A percentile compares a stretch with the other conserved stretches of the same genome.
Evolutionary conservation across 35 echinoderm and acorn worm genomes (phyloP).

Genomic region (Apostichopus japonicus): DNA sequence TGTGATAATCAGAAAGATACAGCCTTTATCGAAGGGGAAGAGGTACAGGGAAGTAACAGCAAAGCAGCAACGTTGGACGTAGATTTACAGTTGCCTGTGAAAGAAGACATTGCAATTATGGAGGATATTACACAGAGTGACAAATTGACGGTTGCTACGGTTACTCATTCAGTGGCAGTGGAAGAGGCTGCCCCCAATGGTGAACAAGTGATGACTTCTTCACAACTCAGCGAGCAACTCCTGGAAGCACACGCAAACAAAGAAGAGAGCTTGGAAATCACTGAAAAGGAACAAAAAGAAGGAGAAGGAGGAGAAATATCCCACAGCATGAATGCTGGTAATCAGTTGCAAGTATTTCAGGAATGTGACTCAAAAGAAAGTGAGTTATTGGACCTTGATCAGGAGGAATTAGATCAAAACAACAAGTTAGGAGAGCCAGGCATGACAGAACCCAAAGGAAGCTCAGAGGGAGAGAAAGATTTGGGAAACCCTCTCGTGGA

Average conservation of each 20-base stretch:
- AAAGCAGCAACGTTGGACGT: background rate
- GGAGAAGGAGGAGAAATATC: background rate
- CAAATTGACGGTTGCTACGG: too few species aligned
- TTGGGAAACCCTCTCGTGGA: background rate
- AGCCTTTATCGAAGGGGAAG: background rate
- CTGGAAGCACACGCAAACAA: background rate
- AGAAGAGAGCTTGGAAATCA: slow-evolving; percentile 25
- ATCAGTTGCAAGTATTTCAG: slow-evolving; percentile 8
- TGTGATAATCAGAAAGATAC: background rate
- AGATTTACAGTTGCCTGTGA: background rate
- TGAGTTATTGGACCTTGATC: slow-evolving; percentile 13
- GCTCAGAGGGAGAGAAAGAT: background rate
- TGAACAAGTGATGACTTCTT: background rate
- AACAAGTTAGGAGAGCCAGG: background rate
- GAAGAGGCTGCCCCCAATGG: background rate
- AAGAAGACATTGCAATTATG: background rate
- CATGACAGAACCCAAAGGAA: background rate
- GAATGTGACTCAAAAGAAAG: slow-evolving; percentile 27
- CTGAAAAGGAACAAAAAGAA: background rate
- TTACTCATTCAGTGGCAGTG: background rate
- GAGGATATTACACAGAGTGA: background rate
- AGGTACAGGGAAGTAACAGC: background rate
- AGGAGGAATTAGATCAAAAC: slow-evolving; percentile 18
- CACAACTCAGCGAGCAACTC: background rate
- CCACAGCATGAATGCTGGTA: background rate